Evolutionary conservation across 53 echinoderm and acorn worm genomes (phyloP).

Genomic region (Echinarachnius parma): DNA sequence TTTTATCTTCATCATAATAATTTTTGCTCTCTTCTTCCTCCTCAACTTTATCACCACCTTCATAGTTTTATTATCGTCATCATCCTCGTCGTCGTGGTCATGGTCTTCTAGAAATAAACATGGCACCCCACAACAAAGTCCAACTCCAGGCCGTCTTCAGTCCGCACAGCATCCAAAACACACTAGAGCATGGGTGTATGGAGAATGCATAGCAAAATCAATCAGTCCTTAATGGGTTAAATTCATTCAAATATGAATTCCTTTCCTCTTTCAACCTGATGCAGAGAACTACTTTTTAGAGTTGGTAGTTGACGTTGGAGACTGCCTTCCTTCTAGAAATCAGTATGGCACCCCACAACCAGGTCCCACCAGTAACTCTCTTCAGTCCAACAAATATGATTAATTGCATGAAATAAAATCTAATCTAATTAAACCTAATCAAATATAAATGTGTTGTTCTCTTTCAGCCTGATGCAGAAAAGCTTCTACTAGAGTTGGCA

Average conservation of each 20-base stretch:
- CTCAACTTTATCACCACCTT: background rate
- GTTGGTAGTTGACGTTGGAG: slow-evolving; percentile 79
- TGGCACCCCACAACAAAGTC: too few species aligned
- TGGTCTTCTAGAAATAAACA: too few species aligned
- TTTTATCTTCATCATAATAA: background rate
- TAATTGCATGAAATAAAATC: too few species aligned
- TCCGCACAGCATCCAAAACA: too few species aligned
- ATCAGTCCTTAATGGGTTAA: too few species aligned
- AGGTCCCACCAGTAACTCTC: slow-evolving; percentile 70
- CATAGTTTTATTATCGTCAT: too few species aligned
- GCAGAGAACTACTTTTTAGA: slow-evolving; percentile 71
- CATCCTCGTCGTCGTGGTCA: background rate
- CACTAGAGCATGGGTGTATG: too few species aligned
- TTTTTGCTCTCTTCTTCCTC: background rate
- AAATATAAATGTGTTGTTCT: background rate
- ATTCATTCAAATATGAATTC: too few species aligned
- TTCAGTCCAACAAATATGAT: slow-evolving; percentile 79
- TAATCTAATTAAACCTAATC: too few species aligned
- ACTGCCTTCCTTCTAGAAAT: slow-evolving; percentile 90
- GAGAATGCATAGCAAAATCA: too few species aligned
- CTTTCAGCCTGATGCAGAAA: slow-evolving; percentile 69
- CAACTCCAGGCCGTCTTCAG: too few species aligned
- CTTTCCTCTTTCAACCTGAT: slow-evolving; percentile 73
- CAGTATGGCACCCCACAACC: slow-evolving; percentile 63
- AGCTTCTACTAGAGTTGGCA: slow-evolving; percentile 68